Evolutionary conservation across 2,888 invertebrate genomes (phyloP), one percentile per base, ranked within the genome.

Genomic region (Drosophila atripex): DNA sequence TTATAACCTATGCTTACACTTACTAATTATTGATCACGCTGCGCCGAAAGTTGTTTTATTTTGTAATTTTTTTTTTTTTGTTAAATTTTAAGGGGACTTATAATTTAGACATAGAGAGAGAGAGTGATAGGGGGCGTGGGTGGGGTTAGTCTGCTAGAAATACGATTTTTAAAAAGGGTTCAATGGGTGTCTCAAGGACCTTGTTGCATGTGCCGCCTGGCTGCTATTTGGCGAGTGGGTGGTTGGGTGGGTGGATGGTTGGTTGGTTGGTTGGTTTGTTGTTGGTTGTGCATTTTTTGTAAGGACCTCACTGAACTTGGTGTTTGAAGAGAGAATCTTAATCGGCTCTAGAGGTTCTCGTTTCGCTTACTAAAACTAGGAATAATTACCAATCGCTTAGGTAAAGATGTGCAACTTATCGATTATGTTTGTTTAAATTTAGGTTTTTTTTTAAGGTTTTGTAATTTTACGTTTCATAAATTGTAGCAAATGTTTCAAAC

Each of bases 331-430:
- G 61, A 60, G 45, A 63, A 63, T 68, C 72, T 59, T 56, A 66
- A 53, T 41, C 38, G 53, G 41, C 21, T 43, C 41, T 57, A 35
- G 66, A 54, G 45, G 61, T 60, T 68, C 55, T 75, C 58, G 71
- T 70, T 65, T 55, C 11, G 69, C 77, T 77, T 71, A 76, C 69
- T 86, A 80, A 83, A 74, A 75, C 84, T 84, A 84, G 72, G 76
- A 80, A 80, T 89, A 89, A 89, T 89, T 89, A 89, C 89, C 89
- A 89, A 88, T 80, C 77, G 76, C 73, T 82, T 85, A 82, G 89
- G 89, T 88, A 89, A 89, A 89, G 89, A 89, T 89, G 89, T 84
- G 84, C 84, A 71, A 86, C 84, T 86, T 84, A 84, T 73, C 71
- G 71, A 54, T 78, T 76, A 58, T 59, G 51, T 72, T 64, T 43